Conservation (phyloP, 2,888 invertebrate genomes). For the Sisyra terminalis region DNA sequence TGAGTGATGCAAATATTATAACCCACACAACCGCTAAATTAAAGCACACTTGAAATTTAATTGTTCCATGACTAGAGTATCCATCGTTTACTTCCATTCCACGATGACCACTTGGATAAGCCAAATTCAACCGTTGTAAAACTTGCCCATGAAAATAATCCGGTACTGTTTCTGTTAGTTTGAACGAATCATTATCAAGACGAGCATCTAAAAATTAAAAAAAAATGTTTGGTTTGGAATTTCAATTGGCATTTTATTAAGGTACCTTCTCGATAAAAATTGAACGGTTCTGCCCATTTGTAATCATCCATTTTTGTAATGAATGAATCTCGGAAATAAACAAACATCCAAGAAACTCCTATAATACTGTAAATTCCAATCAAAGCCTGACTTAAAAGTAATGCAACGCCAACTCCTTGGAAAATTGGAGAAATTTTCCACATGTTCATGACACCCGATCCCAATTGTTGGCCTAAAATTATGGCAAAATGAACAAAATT, state of each 20-base stretch:
- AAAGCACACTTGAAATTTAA: slow-evolving; percentile 79
- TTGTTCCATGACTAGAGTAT: slow-evolving; percentile 32
- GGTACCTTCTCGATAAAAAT: slow-evolving; percentile 39
- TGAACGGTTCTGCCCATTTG: slow-evolving; percentile 66
- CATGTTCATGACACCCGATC: slow-evolving; percentile 78
- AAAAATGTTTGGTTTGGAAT: slow-evolving; percentile 2
- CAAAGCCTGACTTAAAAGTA: slow-evolving; percentile 61
- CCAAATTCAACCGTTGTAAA: slow-evolving; percentile 41
- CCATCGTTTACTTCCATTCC: no score
- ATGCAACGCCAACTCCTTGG: slow-evolving; percentile 73
- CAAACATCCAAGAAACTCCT: slow-evolving; percentile 81
- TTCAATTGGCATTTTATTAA: slow-evolving; percentile 10
- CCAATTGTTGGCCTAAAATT: slow-evolving; percentile 70
- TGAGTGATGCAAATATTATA: slow-evolving; percentile 71
- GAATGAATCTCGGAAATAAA: slow-evolving; percentile 76
- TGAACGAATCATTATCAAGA: slow-evolving; percentile 26
- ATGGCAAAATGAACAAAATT: slow-evolving; percentile 30
- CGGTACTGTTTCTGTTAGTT: slow-evolving; percentile 59
- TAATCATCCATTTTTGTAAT: slow-evolving; percentile 62
- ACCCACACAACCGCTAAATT: slow-evolving; percentile 83
- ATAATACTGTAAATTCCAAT: slow-evolving; percentile 77
- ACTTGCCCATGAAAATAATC: slow-evolving; percentile 77
- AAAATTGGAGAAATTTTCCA: slow-evolving; percentile 87
- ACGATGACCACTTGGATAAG: slow-evolving; percentile 16
- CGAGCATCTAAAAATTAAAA: slow-evolving; percentile 18